Conservation (phyloP, 2,113 vertebrate species). For the Tiliqua scincoides region DNA sequence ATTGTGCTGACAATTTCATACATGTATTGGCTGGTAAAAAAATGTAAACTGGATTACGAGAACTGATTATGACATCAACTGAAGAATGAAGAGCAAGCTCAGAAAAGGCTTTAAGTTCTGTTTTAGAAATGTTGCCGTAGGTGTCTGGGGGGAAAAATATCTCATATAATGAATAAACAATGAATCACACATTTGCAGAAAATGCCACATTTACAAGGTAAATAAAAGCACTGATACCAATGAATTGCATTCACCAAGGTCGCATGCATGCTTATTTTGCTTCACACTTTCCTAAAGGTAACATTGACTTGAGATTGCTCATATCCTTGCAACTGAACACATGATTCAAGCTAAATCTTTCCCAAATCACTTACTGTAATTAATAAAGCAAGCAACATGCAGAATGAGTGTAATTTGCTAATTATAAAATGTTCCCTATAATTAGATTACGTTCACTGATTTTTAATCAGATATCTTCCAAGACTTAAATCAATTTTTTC, state of each 20-base stretch:
- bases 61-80: conserved; percentile 44
- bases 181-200: not conserved
- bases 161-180: not conserved
- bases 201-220: not conserved
- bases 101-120: conserved; percentile 25
- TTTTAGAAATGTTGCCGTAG: not conserved
- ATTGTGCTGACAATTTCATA: no score
- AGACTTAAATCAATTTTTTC: conserved; percentile 6
- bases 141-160: not conserved
- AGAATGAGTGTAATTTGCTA: conserved; percentile 17
- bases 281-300: not conserved
- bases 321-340: not conserved
- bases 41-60: conserved; percentile 48
- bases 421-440: not conserved
- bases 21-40: conserved; percentile 53
- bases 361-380: not conserved
- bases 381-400: conserved; percentile 13
- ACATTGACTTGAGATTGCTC: not conserved
- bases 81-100: conserved; percentile 17
- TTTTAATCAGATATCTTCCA: conserved; percentile 6
- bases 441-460: not conserved
- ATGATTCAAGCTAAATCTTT: not conserved
- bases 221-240: not conserved
- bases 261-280: not conserved
- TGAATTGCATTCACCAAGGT: not conserved